Base-by-base conservation (phyloP, 2,797 vertebrate species). In the Lateolabrax maculatus region DNA sequence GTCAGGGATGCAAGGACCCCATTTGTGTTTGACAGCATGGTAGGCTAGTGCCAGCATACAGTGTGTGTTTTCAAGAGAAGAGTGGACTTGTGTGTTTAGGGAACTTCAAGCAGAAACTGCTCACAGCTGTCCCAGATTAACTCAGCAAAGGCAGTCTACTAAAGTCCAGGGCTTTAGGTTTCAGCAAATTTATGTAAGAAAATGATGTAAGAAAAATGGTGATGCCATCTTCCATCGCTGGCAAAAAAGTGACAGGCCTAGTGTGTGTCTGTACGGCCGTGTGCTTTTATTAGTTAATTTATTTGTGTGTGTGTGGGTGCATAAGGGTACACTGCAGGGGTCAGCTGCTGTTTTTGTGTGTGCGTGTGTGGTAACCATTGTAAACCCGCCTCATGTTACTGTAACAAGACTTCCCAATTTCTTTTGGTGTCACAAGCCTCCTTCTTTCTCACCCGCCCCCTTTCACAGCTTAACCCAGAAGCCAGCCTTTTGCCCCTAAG, bases 321-420 rank as follows among this genome's bases (percentile, higher is more conserved):
- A 56, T 43, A 15, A 53, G 39, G 56, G 43, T 60, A 61, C 62
- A 48, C 60, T 49, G 31, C 82, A 80, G 75, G 71, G 80, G 80
- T 76, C 18, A 2, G 60, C 65, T 72, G 77, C 69, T 77, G 68
- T 81, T 29, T 72, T 34, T 76, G 2, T 61, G 58, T 60, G 29
- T 60, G 43, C 62, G 37, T 69, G 71, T 79, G 77, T 71, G 76
- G 57, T 27, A 58, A 66, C 76, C 44, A 21, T 71, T 56, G 69
- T 83, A 61, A 70, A 48, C 71, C 25, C 0, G 16, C 80, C 44
- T 85, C 41, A 25, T 79, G 69, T 89, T 87, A 86, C 78, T 88
- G 79, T 88, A 91, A 82, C 71, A 75, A 76, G 77, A 84, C 81
- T 83, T 89, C 79, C 83, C 12, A 74, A 73, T 87, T 86, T 87